These are phyloP conservation scores for Drymonia ruficornis DNA, from an alignment of 2,888 invertebrate genomes.

Conservation along the genomic window DNA sequence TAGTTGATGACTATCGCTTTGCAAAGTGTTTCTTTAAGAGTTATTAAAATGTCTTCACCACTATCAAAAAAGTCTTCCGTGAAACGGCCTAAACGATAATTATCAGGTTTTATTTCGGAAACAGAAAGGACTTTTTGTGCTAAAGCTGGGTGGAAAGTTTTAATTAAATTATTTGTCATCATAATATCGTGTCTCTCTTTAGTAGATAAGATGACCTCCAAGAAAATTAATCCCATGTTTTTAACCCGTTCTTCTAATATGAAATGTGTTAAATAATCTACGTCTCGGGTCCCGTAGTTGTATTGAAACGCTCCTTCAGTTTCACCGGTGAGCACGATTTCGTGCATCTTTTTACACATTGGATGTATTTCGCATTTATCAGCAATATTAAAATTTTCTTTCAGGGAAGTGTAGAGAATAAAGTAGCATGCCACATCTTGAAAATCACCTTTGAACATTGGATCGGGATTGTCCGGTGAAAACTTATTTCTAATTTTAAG, in stretches of 20 bases:
- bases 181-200: conserved; percentile 36
- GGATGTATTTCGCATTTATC: conserved; percentile 16
- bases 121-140: conserved; percentile 39
- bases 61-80: conserved; percentile 41
- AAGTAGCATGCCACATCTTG: conserved; percentile 40
- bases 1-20: conserved; percentile 33
- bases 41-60: conserved; percentile 26
- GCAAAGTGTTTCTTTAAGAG: conserved; percentile 38
- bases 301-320: conserved; percentile 39
- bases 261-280: conserved; percentile 35
- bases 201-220: conserved; percentile 37
- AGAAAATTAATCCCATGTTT: conserved; percentile 36
- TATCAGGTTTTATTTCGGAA: conserved; percentile 9
- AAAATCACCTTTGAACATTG: conserved; percentile 45
- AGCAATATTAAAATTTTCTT: conserved; percentile 37
- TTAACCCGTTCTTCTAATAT: conserved; percentile 40
- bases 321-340: conserved; percentile 37
- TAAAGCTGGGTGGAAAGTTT: conserved; percentile 47
- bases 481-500: conserved; percentile 45
- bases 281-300: conserved; percentile 32
- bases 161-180: conserved; percentile 42
- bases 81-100: conserved; percentile 35
- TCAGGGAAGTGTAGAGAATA: conserved; percentile 47
- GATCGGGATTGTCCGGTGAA: conserved; percentile 27
- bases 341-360: conserved; percentile 32